Evolutionary conservation across 2,797 vertebrate species (phyloP), one percentile per base, ranked within the genome.

Genomic region (Myiotriccus ornatus): DNA sequence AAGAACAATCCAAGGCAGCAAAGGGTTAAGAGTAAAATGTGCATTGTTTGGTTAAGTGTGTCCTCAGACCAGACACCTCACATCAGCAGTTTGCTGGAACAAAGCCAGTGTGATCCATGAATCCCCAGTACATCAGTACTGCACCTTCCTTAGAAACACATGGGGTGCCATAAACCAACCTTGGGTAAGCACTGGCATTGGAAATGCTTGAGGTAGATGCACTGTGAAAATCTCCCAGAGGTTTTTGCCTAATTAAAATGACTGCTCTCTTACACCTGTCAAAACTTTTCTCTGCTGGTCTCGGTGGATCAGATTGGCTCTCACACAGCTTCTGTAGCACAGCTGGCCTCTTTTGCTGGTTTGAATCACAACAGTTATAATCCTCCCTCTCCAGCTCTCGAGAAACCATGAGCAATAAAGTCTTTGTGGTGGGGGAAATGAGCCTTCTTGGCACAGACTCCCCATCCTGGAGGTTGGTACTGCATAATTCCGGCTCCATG

Each of bases 231-330:
- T 70, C 44, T 92, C 92, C 59, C 63, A 86, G 64, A 43, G 35
- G 47, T 56, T 87, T 94, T 85, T 89, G 67, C 57, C 34, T 88
- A 92, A 84, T 76, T 94, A 88, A 81, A 92, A 90, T 73, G 50
- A 76, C 49, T 92, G 43, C 53, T 96, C 18, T 93, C 34, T 87
- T 89, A 92, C 49, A 90, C 34, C 53, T 92, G 79, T 59, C 83
- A 87, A 81, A 70, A 15, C 7, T 53, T 71, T 77, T 74, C 47
- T 79, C 39, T 82, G 13, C 44, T 87, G 59, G n/a, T 85, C 39
- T 74, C 47, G 10, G 69, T 57, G 64, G 57, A 55, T 84, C 41
- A 37, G 34, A 20, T 28, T 56, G 25, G 68, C 24, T 44, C 53
- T 86, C 74, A 43, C 30, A 60, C 24, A n/a, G 55, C 47, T 90